These are phyloP conservation scores for Onychostoma macrolepis DNA, from an alignment of 2,113 vertebrate genomes.

Conservation along the genomic window DNA sequence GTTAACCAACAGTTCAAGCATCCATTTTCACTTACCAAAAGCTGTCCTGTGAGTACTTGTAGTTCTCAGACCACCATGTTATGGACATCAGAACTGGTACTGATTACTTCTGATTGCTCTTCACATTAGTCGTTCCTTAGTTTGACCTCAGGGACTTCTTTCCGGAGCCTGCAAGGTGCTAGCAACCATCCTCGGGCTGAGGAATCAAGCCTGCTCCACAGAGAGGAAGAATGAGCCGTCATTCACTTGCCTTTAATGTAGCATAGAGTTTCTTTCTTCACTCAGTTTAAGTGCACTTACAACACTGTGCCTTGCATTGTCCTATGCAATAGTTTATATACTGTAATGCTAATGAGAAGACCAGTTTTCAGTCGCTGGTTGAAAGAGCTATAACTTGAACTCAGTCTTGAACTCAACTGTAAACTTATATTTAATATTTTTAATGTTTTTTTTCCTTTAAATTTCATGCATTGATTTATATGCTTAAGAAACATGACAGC, in stretches of 20 bases:
- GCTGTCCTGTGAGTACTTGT: neutral
- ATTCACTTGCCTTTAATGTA: constrained; percentile 49
- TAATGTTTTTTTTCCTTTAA: constrained; percentile 15
- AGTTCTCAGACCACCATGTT: neutral
- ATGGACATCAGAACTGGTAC: constrained; percentile 24
- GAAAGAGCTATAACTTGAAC: constrained; percentile 53
- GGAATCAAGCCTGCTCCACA: constrained; percentile 21
- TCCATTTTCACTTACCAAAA: neutral
- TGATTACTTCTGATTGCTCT: constrained; percentile 20
- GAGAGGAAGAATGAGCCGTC: constrained; percentile 36
- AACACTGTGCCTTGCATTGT: constrained; percentile 54
- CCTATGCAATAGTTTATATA: constrained; percentile 55
- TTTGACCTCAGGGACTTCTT: constrained; percentile 56
- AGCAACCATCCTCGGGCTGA: constrained; percentile 16
- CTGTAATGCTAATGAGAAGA: constrained; percentile 35
- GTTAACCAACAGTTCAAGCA: neutral
- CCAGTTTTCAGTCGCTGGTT: constrained; percentile 45
- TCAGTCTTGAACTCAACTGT: constrained; percentile 49
- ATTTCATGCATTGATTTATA: constrained; percentile 42
- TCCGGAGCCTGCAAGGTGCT: constrained; percentile 12
- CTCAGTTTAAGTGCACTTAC: constrained; percentile 38
- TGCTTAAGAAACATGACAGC: constrained; percentile 32
- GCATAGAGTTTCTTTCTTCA: constrained; percentile 30
- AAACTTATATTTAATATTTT: constrained; percentile 42
- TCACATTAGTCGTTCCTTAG: constrained; percentile 36